Conservation (phyloP, 2,888 invertebrate species). For the Eristalis arbustorum region DNA sequence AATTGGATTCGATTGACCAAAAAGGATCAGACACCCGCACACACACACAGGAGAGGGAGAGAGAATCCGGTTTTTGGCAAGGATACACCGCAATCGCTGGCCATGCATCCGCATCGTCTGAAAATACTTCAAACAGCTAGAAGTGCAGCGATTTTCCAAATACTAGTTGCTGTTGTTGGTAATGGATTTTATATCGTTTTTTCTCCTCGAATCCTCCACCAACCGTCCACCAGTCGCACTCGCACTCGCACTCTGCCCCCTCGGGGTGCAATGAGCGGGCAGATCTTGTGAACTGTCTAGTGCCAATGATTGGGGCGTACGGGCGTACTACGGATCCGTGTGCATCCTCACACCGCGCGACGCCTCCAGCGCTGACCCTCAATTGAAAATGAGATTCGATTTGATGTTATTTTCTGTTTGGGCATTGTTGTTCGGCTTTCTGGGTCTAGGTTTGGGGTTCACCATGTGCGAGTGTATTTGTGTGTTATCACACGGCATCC, state of each 20-base stretch:
- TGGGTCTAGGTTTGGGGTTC: slow-evolving; percentile 55
- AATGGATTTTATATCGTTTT: slow-evolving; percentile 10
- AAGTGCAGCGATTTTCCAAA: slow-evolving; percentile 39
- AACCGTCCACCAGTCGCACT: background rate
- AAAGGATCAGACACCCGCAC: slow-evolving; percentile 65
- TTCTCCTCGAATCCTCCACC: background rate
- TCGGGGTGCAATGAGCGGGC: background rate
- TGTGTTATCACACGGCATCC: slow-evolving; percentile 37
- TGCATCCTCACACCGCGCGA: background rate
- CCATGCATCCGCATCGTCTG: slow-evolving; percentile 5
- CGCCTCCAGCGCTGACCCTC: slow-evolving; percentile 45
- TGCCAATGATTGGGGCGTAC: slow-evolving; percentile 43
- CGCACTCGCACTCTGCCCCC: background rate
- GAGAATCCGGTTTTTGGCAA: background rate
- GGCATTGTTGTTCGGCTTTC: slow-evolving; percentile 55
- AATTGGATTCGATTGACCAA: slow-evolving; percentile 71
- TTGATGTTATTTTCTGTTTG: slow-evolving; percentile 61
- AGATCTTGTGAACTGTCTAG: slow-evolving; percentile 54
- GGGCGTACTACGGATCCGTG: background rate
- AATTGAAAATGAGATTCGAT: slow-evolving; percentile 66
- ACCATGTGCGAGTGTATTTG: slow-evolving; percentile 49
- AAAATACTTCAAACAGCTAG: slow-evolving; percentile 28
- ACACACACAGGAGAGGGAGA: background rate
- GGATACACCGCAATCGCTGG: slow-evolving; percentile 36
- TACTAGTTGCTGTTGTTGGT: slow-evolving; percentile 45